phyloP scores from a whole-genome alignment of 2,888 invertebrate species.

The Cephus pulcher region DNA sequence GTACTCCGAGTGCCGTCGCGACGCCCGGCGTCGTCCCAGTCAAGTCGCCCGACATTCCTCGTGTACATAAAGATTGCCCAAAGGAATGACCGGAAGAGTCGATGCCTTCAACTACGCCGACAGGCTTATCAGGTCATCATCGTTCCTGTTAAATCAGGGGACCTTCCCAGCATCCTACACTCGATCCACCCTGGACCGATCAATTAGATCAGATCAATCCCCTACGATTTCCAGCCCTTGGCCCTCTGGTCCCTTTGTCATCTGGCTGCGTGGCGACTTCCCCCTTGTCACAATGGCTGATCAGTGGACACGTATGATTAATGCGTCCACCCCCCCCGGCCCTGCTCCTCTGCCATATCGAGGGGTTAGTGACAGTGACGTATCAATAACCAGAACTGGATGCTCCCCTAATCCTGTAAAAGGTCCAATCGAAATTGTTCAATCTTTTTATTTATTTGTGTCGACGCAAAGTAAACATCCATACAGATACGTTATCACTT shows the following conservation, averaged over 20 bases:
- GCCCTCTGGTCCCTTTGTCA: neutral
- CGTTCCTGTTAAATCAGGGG: neutral
- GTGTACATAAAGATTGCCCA: neutral
- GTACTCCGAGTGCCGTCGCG: neutral
- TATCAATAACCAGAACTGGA: neutral
- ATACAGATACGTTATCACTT: too few species aligned
- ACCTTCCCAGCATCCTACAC: slow-evolving; percentile 1
- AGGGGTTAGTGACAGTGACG: neutral
- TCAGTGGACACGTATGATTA: neutral
- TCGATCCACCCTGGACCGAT: slow-evolving; percentile 16
- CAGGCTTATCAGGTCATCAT: neutral
- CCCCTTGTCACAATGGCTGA: neutral
- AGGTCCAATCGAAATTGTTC: too few species aligned
- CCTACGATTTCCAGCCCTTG: slow-evolving; percentile 25
- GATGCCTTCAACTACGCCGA: neutral
- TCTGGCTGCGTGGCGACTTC: neutral
- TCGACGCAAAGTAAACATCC: too few species aligned
- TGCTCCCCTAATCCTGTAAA: too few species aligned
- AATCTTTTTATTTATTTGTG: too few species aligned
- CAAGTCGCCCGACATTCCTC: neutral
- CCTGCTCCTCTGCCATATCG: neutral
- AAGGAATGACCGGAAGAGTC: neutral
- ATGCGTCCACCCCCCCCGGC: neutral
- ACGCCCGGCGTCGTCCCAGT: too few species aligned
- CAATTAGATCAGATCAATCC: slow-evolving; percentile 30